These are phyloP conservation scores for Drosophila sproati DNA, from an alignment of 1,140 invertebrate genomes.

Conservation along the genomic window DNA sequence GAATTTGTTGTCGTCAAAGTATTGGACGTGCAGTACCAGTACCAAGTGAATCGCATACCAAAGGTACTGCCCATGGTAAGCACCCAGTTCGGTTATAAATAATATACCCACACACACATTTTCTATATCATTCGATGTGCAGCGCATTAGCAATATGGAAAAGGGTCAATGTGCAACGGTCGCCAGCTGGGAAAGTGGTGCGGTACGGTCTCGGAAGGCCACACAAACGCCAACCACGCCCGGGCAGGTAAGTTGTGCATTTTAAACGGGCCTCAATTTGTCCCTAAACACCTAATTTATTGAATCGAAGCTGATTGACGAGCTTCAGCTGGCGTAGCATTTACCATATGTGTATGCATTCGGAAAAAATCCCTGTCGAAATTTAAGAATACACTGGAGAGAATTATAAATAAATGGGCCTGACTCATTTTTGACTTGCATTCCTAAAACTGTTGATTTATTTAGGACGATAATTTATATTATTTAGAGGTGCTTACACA, in stretches of 20 bases:
- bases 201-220: slow-evolving; percentile 86
- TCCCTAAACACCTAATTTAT: slow-evolving; percentile 32
- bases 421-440: too few species aligned
- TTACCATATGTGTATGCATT: neutral
- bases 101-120: slow-evolving; percentile 48
- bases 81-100: slow-evolving; percentile 52
- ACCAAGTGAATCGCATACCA: slow-evolving; percentile 87
- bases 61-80: slow-evolving; percentile 88
- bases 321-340: neutral
- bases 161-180: slow-evolving; percentile 87
- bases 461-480: too few species aligned
- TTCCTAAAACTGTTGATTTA: too few species aligned
- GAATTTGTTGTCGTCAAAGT: slow-evolving; percentile 95
- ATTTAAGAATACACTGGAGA: too few species aligned
- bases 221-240: slow-evolving; percentile 84
- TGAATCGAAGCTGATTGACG: slow-evolving; percentile 13
- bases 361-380: too few species aligned
- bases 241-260: slow-evolving; percentile 71
- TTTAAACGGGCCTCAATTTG: too few species aligned
- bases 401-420: too few species aligned
- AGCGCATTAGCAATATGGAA: slow-evolving; percentile 88
- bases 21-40: slow-evolving; percentile 89
- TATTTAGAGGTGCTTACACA: too few species aligned
- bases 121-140: slow-evolving; percentile 50
- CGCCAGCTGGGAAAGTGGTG: slow-evolving; percentile 87